Percentiles rank a stretch among this genome's conserved stretches.
These are phyloP conservation scores for Pavo muticus DNA, from an alignment of 2,113 vertebrate species.

Conservation along the genomic window DNA sequence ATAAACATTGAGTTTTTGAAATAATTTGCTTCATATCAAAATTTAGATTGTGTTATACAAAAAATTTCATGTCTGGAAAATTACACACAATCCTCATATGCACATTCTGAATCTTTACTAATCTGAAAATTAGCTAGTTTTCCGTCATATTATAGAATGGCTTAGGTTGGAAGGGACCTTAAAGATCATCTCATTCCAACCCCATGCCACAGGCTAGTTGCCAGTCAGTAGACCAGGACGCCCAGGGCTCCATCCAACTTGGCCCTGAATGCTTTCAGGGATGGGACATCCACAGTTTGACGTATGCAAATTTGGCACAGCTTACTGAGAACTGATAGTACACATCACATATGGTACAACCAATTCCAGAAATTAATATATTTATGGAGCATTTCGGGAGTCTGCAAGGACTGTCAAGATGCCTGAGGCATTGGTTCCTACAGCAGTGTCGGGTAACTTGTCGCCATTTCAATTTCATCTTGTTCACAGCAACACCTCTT, in stretches of 20 bases:
- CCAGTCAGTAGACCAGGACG: too few species aligned
- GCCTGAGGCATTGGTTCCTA: background rate
- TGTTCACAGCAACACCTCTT: background rate
- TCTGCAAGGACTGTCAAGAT: background rate
- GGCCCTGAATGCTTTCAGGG: too few species aligned
- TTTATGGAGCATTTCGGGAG: background rate
- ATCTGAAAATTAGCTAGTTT: background rate
- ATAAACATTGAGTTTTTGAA: background rate
- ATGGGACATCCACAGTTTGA: background rate
- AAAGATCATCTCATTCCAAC: too few species aligned
- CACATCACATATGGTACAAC: background rate
- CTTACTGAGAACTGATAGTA: background rate
- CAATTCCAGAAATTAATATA: background rate
- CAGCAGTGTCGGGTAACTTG: background rate
- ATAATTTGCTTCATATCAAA: background rate
- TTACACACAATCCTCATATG: background rate
- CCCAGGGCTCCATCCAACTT: too few species aligned
- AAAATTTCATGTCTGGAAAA: background rate
- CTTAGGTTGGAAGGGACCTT: too few species aligned
- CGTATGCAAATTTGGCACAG: background rate
- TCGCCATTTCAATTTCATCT: conserved; percentile 14
- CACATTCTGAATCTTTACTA: background rate
- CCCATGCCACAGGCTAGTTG: too few species aligned
- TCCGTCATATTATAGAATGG: background rate
- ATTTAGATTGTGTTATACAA: background rate